phyloP scores from a whole-genome alignment of 64 coral and sea anemone genomes.

The Astreopora myriophthalma region DNA sequence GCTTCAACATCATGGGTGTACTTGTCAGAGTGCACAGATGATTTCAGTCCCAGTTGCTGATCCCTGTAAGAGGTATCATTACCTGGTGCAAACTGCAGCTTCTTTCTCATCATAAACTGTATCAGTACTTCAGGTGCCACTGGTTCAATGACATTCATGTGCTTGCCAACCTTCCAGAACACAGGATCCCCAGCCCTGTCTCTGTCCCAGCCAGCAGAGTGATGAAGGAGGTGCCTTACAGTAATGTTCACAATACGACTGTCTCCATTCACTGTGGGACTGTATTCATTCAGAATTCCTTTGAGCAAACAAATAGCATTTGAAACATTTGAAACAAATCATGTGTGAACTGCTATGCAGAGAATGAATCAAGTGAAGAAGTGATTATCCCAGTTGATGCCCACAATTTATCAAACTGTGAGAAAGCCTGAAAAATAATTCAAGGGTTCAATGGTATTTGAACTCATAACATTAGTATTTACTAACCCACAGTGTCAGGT shows the following conservation, averaged over 20 bases:
- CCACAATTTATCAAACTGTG: no score
- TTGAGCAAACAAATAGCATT: background rate
- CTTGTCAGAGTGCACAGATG: no score
- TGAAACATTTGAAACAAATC: background rate
- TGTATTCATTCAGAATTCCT: constrained; percentile 38
- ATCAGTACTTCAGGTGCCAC: constrained; percentile 6
- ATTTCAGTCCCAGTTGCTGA: no score
- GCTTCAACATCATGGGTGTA: no score
- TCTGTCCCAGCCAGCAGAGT: constrained; percentile 43
- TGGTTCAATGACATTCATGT: constrained; percentile 33
- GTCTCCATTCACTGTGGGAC: background rate
- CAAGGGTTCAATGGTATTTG: no score
- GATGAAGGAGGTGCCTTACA: constrained; percentile 10
- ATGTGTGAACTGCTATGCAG: no score
- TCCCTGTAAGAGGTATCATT: no score
- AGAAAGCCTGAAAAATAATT: no score
- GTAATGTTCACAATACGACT: constrained; percentile 19
- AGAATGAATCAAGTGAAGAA: no score
- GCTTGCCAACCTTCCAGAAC: constrained; percentile 38
- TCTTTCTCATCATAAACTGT: constrained; percentile 41
- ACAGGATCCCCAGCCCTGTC: constrained; percentile 46
- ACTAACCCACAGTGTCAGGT: no score
- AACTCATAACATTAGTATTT: no score
- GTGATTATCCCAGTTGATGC: no score
- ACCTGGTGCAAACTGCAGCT: constrained; percentile 44